Conservation (phyloP, 2,113 vertebrate genomes). For the Dasyprocta punctata region DNA sequence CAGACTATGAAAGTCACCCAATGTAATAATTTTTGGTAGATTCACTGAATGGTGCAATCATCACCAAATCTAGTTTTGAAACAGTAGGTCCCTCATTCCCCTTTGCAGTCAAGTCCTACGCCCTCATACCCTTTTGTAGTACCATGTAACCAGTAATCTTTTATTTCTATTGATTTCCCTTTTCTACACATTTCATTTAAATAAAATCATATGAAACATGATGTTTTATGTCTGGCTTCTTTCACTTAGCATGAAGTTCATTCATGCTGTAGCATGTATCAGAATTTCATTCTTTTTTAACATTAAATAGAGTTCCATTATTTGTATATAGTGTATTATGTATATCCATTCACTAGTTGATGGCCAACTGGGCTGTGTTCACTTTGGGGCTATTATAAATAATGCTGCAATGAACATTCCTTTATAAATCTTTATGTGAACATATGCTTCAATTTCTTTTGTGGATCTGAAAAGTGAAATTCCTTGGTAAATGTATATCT, state of each 20-base stretch:
- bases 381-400: background rate
- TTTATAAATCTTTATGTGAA: background rate
- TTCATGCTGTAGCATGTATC: background rate
- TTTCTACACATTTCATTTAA: background rate
- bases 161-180: background rate
- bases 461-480: background rate
- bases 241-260: background rate
- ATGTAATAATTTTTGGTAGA: background rate
- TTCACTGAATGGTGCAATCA: background rate
- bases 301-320: background rate
- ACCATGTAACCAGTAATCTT: background rate
- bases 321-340: background rate
- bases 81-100: background rate
- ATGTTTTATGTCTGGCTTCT: background rate
- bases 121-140: no score
- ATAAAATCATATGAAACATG: background rate
- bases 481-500: background rate
- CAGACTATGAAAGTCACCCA: background rate
- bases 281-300: background rate
- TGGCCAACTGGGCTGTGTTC: background rate
- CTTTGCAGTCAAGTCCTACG: background rate
- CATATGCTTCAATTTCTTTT: background rate
- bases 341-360: background rate
- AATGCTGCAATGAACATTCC: background rate
- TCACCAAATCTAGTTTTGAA: background rate